phyloP scores from a whole-genome alignment of 2,888 invertebrate species.

The Hemistola chrysoprasaria region DNA sequence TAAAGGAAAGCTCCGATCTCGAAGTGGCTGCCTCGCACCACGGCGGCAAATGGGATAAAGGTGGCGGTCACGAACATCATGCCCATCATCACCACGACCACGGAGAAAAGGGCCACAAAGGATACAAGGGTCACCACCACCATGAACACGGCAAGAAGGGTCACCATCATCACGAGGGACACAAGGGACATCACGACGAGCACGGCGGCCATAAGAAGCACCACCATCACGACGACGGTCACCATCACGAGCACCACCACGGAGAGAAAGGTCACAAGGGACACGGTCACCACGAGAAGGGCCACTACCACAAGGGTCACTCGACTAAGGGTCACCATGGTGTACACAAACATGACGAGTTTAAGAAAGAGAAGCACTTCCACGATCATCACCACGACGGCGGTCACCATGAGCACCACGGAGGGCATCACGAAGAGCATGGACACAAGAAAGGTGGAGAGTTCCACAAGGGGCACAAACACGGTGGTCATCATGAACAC shows the following conservation, averaged over 20 bases:
- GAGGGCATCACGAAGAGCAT: constrained; percentile 89
- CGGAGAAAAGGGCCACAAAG: constrained; percentile 88
- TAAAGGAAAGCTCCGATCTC: constrained; percentile 76
- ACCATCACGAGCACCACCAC: constrained; percentile 84
- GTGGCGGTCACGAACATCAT: constrained; percentile 86
- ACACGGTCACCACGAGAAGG: constrained; percentile 78
- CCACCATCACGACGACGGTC: constrained; percentile 85
- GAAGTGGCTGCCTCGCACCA: constrained; percentile 75
- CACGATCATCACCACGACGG: constrained; percentile 91
- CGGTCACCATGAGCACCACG: constrained; percentile 91
- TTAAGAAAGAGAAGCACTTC: constrained; percentile 93
- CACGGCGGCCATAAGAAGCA: constrained; percentile 85
- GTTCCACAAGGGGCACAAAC: constrained; percentile 90
- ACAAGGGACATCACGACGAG: constrained; percentile 84
- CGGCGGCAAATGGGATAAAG: constrained; percentile 78
- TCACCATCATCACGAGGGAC: constrained; percentile 87
- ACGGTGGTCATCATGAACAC: constrained; percentile 89
- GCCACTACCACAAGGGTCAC: constrained; percentile 91
- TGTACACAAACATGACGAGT: constrained; percentile 92
- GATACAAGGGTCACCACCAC: constrained; percentile 85
- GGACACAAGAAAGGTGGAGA: constrained; percentile 91
- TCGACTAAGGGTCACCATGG: constrained; percentile 93
- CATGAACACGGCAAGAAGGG: constrained; percentile 87
- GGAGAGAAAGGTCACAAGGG: constrained; percentile 86
- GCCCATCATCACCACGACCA: constrained; percentile 84